Conservation (phyloP, 2,888 invertebrate genomes). For the Blomia tropicalis region DNA sequence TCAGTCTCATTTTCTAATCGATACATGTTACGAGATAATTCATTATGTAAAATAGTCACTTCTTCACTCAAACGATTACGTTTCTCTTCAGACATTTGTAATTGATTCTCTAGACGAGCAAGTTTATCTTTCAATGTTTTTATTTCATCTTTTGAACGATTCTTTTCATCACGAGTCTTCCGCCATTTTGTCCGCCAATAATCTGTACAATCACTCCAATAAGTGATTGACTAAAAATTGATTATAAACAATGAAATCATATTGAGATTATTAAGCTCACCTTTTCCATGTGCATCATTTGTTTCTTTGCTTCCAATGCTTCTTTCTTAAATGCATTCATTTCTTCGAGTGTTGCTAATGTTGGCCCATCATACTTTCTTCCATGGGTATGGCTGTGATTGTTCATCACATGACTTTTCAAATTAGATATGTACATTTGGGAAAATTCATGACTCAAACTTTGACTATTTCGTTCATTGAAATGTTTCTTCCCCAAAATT, state of each 20-base stretch:
- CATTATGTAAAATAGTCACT: not conserved
- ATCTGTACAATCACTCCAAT: slow-evolving; percentile 11
- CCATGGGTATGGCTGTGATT: not conserved
- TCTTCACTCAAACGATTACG: not conserved
- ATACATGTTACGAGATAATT: not conserved
- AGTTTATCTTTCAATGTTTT: not conserved
- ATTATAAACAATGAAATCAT: not conserved
- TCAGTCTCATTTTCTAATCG: not conserved
- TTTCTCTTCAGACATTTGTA: slow-evolving; percentile 4
- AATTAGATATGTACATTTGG: slow-evolving; percentile 7
- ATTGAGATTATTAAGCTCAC: not conserved
- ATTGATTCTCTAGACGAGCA: not conserved
- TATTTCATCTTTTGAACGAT: not conserved
- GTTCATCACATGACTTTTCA: not conserved
- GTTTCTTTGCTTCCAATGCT: slow-evolving; percentile 1
- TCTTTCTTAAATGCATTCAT: slow-evolving; percentile 12
- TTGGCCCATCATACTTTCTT: not conserved
- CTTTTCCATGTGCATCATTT: slow-evolving; percentile 17
- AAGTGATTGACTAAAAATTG: slow-evolving; percentile 2
- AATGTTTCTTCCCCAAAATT: not conserved
- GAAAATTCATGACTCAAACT: slow-evolving; percentile 15
- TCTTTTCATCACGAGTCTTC: slow-evolving; percentile 2
- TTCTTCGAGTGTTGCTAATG: not conserved
- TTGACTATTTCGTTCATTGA: slow-evolving; percentile 14
- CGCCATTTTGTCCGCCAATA: slow-evolving; percentile 15